These are phyloP conservation scores for Acrossocheilus wenchowensis DNA, from an alignment of 2,797 vertebrate species.

Conservation along the genomic window DNA sequence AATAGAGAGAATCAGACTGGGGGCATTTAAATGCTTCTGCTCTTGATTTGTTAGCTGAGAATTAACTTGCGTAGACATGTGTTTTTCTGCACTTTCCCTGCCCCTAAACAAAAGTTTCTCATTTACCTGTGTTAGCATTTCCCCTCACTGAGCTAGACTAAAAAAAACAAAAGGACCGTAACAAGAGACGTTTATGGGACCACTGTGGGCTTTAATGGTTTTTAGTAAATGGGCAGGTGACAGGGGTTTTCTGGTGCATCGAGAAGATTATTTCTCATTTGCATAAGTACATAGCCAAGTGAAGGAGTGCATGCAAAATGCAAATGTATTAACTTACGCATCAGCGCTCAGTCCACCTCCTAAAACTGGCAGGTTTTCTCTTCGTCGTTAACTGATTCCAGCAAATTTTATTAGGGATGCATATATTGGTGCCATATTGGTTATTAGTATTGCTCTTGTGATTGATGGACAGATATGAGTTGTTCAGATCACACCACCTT, in stretches of 20 bases:
- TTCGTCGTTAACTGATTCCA: neutral
- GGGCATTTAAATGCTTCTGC: slow-evolving; percentile 20
- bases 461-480: neutral
- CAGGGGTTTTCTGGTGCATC: slow-evolving; percentile 10
- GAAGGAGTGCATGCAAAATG: slow-evolving; percentile 14
- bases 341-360: neutral
- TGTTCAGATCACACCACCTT: neutral
- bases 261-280: slow-evolving; percentile 42
- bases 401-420: neutral
- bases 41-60: slow-evolving; percentile 44
- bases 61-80: slow-evolving; percentile 48
- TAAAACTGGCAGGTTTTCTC: neutral
- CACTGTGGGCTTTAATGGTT: slow-evolving; percentile 14
- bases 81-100: slow-evolving; percentile 40
- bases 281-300: slow-evolving; percentile 28
- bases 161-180: neutral
- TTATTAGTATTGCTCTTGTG: neutral
- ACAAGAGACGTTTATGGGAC: slow-evolving; percentile 23
- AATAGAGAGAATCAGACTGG: slow-evolving; percentile 24
- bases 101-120: slow-evolving; percentile 63
- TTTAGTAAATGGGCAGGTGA: slow-evolving; percentile 35
- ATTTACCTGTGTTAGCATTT: slow-evolving; percentile 47
- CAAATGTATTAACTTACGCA: slow-evolving; percentile 7
- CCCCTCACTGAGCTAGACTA: neutral
- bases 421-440: neutral